Evolutionary conservation across 2,113 vertebrate genomes (phyloP).

Genomic region (Ailurus styani): DNA sequence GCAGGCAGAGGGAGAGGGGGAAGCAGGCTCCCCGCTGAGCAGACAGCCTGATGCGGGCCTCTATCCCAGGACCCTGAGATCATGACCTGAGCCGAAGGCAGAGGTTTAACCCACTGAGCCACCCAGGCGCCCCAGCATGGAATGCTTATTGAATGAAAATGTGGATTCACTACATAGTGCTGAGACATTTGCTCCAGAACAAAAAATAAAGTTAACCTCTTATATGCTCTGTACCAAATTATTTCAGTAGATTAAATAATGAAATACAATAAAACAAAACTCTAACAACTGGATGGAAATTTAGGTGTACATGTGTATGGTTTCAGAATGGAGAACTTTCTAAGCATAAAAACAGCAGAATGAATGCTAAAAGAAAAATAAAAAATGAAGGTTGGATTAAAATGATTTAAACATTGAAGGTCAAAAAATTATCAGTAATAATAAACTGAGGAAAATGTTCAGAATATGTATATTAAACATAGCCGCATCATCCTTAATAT

Average conservation of each 20-base stretch:
- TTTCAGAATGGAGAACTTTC: not conserved
- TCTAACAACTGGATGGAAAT: not conserved
- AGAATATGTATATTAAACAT: not conserved
- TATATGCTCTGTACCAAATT: not conserved
- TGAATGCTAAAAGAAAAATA: not conserved
- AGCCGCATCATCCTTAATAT: not conserved
- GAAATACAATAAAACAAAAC: not conserved
- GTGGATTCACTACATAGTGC: not conserved
- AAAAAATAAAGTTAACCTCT: not conserved
- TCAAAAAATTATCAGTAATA: not conserved
- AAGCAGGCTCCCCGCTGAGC: no score
- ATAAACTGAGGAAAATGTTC: not conserved
- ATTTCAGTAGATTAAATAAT: not conserved
- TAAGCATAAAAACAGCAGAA: not conserved
- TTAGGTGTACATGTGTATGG: not conserved
- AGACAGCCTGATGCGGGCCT: no score
- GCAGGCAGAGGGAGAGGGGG: no score
- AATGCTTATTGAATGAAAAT: not conserved
- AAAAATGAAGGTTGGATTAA: not conserved
- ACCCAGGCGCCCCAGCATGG: no score
- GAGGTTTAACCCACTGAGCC: no score
- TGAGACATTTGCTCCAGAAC: not conserved
- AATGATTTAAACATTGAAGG: not conserved
- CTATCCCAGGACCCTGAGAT: no score
- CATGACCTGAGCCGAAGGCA: no score